These are phyloP conservation scores for Lamellibrachia luymesi DNA, from an alignment of 1,140 invertebrate genomes.

Conservation along the genomic window DNA sequence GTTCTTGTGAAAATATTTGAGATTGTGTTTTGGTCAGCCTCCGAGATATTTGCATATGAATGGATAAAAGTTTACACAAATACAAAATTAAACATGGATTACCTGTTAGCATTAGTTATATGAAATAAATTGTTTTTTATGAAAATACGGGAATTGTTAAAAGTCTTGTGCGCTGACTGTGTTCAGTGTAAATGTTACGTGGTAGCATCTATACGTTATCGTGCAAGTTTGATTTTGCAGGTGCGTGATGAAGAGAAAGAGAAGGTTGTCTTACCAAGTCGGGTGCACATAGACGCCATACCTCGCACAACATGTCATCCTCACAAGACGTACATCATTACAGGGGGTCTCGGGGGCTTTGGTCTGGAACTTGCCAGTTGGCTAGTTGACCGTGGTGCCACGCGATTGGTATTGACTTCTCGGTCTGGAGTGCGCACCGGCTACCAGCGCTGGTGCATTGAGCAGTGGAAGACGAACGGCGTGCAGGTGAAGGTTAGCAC, in stretches of 20 bases:
- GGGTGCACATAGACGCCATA: conserved; percentile 62
- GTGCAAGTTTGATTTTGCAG: conserved; percentile 3
- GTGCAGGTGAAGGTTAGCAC: conserved; percentile 73
- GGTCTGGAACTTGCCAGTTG: conserved; percentile 89
- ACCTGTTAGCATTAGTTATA: too few relatives aligned
- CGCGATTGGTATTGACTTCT: conserved; percentile 80
- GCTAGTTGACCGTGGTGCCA: conserved; percentile 82
- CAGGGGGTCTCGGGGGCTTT: conserved; percentile 89
- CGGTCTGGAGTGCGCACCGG: conserved; percentile 84
- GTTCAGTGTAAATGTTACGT: too few relatives aligned
- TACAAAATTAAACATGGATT: too few relatives aligned
- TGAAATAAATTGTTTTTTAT: too few relatives aligned
- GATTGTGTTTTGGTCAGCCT: too few relatives aligned
- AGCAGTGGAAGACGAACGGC: conserved; percentile 72
- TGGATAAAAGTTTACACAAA: too few relatives aligned
- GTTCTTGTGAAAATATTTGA: too few relatives aligned
- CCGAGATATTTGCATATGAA: too few relatives aligned
- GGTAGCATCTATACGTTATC: too few relatives aligned
- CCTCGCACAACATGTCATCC: conserved; percentile 85
- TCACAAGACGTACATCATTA: conserved; percentile 82
- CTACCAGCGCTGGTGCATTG: conserved; percentile 75
- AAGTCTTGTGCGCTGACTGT: too few relatives aligned
- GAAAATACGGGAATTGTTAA: too few relatives aligned
- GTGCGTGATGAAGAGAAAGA: conserved; percentile 53
- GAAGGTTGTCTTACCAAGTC: conserved; percentile 24